Conservation (phyloP, 2,113 vertebrate genomes). For the Sapayoa aenigma region DNA sequence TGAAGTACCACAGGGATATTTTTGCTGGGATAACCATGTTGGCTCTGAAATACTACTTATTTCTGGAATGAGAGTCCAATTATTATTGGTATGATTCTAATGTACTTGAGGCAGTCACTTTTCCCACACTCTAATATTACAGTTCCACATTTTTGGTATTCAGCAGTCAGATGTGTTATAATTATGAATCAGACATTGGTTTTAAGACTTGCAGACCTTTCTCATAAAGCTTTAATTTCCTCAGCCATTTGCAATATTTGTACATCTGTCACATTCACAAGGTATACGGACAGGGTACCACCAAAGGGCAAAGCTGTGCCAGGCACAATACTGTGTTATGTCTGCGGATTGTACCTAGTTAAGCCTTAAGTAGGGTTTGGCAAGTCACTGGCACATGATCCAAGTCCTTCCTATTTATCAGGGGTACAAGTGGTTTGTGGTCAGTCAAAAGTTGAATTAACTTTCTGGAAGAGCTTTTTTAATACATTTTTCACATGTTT, state of each 20-base stretch:
- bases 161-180: constrained; percentile 4
- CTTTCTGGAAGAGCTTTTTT: constrained; percentile 34
- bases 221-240: constrained; percentile 45
- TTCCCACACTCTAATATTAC: constrained; percentile 29
- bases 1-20: neutral
- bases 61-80: constrained; percentile 1
- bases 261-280: neutral
- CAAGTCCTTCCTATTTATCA: constrained; percentile 48
- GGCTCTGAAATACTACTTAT: neutral
- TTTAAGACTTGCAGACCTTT: constrained; percentile 40
- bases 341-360: constrained; percentile 32
- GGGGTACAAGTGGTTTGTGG: constrained; percentile 57
- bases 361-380: constrained; percentile 40
- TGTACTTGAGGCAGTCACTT: neutral
- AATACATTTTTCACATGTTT: constrained; percentile 32
- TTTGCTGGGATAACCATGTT: neutral
- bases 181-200: constrained; percentile 34
- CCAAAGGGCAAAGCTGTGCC: neutral
- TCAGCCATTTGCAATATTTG: constrained; percentile 3
- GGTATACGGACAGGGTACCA: neutral
- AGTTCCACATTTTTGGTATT: constrained; percentile 14
- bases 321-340: constrained; percentile 23
- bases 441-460: constrained; percentile 37
- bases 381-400: constrained; percentile 32
- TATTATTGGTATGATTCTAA: neutral